A percentile compares a stretch with the other conserved stretches of the same genome.
Conservation (phyloP, 35 echinoderm and acorn worm genomes). For the Stichopus chloronotus region DNA sequence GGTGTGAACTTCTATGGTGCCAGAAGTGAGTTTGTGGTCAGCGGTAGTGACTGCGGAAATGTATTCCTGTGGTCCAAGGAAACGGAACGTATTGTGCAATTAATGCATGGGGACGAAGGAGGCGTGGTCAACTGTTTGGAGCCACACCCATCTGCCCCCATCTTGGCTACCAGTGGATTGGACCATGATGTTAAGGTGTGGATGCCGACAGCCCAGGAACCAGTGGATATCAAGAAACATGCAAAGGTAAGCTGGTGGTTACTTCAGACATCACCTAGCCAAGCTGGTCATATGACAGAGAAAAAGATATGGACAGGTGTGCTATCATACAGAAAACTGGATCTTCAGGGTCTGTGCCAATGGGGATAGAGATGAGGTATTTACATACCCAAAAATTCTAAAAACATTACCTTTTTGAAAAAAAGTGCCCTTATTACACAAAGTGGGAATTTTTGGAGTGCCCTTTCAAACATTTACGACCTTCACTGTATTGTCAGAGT, state of each 20-base stretch:
- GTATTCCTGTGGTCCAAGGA: conserved; percentile 93
- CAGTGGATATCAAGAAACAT: conserved; percentile 70
- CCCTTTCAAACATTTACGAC: too few relatives aligned
- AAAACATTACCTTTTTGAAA: too few relatives aligned
- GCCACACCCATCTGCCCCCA: conserved; percentile 72
- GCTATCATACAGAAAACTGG: neutral
- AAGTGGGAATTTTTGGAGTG: too few relatives aligned
- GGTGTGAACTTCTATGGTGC: conserved; percentile 98
- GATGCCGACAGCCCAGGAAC: conserved; percentile 76
- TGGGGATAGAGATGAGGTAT: too few relatives aligned
- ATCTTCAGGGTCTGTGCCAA: neutral
- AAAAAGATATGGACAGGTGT: neutral
- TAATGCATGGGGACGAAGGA: conserved; percentile 86
- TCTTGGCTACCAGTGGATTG: conserved; percentile 94
- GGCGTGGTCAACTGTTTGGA: conserved; percentile 98
- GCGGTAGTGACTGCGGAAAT: conserved; percentile 96
- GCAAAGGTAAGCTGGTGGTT: conserved; percentile 58
- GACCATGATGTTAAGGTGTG: conserved; percentile 96
- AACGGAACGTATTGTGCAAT: conserved; percentile 86
- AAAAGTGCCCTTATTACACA: too few relatives aligned
- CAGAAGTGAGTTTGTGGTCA: conserved; percentile 91
- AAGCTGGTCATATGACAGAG: neutral
- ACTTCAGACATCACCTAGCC: too few relatives aligned
- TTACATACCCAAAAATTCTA: too few relatives aligned
- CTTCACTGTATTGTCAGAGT: too few relatives aligned